Evolutionary conservation across 2,113 vertebrate genomes (phyloP).

Genomic region (Arenaria interpres): DNA sequence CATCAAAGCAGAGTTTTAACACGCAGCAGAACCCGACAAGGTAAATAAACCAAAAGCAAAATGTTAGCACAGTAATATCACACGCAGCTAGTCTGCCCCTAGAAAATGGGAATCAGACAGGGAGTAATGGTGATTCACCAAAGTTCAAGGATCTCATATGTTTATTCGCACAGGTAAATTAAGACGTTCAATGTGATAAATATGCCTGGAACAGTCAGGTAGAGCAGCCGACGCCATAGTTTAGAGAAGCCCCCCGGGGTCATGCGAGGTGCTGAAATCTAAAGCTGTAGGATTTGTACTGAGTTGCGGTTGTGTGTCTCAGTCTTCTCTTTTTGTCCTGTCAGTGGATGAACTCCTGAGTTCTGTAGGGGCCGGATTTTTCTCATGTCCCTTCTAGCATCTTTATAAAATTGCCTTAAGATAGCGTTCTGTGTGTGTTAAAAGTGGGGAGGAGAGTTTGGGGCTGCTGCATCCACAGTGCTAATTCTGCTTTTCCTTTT

Average conservation of each 20-base stretch:
- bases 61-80: neutral
- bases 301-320: fast-evolving
- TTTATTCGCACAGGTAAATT: neutral
- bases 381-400: neutral
- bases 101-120: neutral
- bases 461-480: neutral
- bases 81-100: neutral
- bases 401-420: neutral
- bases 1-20: neutral
- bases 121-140: neutral
- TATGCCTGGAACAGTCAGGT: neutral
- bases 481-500: neutral
- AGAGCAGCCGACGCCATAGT: neutral
- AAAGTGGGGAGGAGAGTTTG: fast-evolving
- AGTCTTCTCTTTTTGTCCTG: neutral
- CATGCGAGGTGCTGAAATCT: neutral
- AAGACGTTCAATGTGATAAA: neutral
- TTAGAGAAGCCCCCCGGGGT: fast-evolving
- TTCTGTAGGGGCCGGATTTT: neutral
- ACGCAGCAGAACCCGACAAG: neutral
- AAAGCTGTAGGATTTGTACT: neutral
- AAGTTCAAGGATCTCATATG: neutral
- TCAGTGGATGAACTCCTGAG: neutral
- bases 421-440: fast-evolving
- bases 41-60: neutral